Base-by-base conservation (phyloP, 2,797 vertebrate species). In the Danio jaintianensis region DNA sequence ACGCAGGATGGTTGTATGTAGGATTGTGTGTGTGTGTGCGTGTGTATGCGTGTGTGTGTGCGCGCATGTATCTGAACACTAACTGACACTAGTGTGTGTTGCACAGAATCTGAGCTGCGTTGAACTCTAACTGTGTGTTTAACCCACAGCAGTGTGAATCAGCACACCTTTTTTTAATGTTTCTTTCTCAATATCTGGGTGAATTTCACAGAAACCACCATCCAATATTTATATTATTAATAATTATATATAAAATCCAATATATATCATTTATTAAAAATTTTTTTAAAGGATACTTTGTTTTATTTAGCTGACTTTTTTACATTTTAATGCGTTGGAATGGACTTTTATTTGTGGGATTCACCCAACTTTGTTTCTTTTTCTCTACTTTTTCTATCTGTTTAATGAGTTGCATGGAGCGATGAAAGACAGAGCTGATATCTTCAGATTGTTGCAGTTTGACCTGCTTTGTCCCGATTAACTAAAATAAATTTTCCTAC, bases 1-100 rank as follows among this genome's bases (percentile, higher is more conserved):
- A 93, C 97, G 94, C 84, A 93, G 96, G 94, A 96, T 96, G 94
- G 96, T 98, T 97, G 97, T 99, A 99, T 97, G 98, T 99, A 98
- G 94, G 91, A 88, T 85, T 22, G 11, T 0, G 82, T 69, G 85
- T 86, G 63, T 80, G 85, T 81, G 81, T 83, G 82, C 87, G 87
- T n/a, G n/a, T n/a, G 29, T 29, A 29, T 29, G 29, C 29, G 29
- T 29, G 29, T 29, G 29, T 89, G 70, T 88, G 59, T 70, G 83
- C 78, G 56, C 20, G 79, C 74, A 63, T 80, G 82, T 56, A 48
- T 66, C 78, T 72, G 63, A 75, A 18, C 20, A 63, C 78, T 79
- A 79, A 79, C 78, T 55, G 38, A 36, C 69, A 18, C 59, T 79
- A 52, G 71, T 56, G 79, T 75, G 76, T 84, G 75, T 62, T 55